phyloP scores from a whole-genome alignment of 2,113 vertebrate species.

The Casuarius casuarius region DNA sequence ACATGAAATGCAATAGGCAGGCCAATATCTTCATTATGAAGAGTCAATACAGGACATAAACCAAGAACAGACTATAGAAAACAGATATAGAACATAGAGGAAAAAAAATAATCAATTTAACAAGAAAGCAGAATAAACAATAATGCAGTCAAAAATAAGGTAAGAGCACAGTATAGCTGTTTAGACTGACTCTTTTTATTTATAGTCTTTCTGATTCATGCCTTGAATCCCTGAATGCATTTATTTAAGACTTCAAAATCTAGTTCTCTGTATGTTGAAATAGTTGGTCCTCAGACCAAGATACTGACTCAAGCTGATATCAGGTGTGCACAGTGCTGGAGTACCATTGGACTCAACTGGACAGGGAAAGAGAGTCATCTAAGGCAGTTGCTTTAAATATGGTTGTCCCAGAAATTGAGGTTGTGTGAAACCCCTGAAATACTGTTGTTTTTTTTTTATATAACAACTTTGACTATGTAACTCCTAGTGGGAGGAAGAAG shows the following conservation, averaged over 20 bases:
- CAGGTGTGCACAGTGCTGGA: background rate
- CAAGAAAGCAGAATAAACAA: background rate
- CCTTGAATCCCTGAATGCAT: background rate
- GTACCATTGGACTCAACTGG: background rate
- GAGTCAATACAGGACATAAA: background rate
- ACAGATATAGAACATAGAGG: background rate
- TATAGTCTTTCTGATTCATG: background rate
- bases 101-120: background rate
- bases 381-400: background rate
- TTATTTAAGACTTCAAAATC: background rate
- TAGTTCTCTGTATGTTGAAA: background rate
- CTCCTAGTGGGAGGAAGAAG: background rate
- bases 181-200: background rate
- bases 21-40: background rate
- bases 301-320: no score
- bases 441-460: background rate
- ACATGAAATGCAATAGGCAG: background rate
- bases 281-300: background rate
- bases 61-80: background rate
- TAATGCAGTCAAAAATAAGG: background rate
- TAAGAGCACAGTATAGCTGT: background rate
- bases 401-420: background rate
- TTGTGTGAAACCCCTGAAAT: background rate
- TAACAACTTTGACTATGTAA: background rate
- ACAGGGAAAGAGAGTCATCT: background rate